Percentiles rank a stretch among this genome's conserved stretches.
These are phyloP conservation scores for Rhinophrynus dorsalis DNA, from an alignment of 2,797 vertebrate genomes.

Conservation along the genomic window DNA sequence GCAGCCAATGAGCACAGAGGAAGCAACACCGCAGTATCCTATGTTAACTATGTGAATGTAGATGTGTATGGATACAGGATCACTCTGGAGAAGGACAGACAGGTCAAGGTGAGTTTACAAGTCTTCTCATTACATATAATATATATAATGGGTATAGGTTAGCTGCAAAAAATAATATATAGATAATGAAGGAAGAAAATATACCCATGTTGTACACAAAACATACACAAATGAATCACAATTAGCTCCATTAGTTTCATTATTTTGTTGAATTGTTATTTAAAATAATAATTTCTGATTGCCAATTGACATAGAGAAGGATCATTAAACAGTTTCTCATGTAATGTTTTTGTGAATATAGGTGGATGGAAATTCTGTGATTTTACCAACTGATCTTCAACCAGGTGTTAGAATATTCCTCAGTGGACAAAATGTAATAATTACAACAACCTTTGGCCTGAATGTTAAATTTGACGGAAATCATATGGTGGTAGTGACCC, in stretches of 20 bases:
- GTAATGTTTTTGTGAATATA: conserved; percentile 19
- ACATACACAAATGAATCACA: no score
- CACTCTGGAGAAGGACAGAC: conserved; percentile 74
- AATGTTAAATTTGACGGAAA: conserved; percentile 60
- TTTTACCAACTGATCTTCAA: conserved; percentile 46
- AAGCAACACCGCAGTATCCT: conserved; percentile 77
- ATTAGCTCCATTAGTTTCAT: no score
- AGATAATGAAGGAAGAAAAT: no score
- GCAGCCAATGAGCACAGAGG: conserved; percentile 84
- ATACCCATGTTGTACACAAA: no score
- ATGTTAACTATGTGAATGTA: conserved; percentile 75
- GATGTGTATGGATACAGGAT: conserved; percentile 63
- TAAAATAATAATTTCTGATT: no score
- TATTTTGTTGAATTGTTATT: no score
- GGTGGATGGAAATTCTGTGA: conserved; percentile 55
- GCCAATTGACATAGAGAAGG: no score
- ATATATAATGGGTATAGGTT: no score
- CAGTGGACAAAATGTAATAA: conserved; percentile 55
- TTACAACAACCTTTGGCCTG: conserved; percentile 53
- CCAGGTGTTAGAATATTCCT: conserved; percentile 46
- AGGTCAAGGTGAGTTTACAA: conserved; percentile 80
- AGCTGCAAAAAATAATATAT: no score
- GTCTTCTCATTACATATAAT: no score
- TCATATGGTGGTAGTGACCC: conserved; percentile 58
- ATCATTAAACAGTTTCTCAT: neutral